These are phyloP conservation scores for Leuctra nigra DNA, from an alignment of 2,888 invertebrate species.

Conservation along the genomic window DNA sequence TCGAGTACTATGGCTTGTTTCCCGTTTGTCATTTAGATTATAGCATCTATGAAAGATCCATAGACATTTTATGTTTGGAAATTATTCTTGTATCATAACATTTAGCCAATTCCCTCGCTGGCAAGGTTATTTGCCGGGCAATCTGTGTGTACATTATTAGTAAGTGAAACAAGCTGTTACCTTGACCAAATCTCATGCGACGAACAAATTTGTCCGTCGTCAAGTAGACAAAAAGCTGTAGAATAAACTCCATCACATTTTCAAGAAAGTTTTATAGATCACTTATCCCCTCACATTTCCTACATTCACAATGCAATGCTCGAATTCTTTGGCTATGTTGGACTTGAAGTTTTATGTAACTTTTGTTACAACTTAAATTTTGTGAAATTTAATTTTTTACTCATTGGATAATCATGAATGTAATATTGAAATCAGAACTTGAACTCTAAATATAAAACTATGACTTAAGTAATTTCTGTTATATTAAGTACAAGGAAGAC, in stretches of 20 bases:
- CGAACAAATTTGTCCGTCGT: conserved; percentile 20
- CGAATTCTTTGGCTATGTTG: too few relatives aligned
- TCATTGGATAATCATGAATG: too few relatives aligned
- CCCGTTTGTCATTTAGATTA: not conserved
- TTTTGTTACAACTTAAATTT: too few relatives aligned
- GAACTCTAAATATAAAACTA: too few relatives aligned
- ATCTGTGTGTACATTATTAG: not conserved
- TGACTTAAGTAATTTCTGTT: too few relatives aligned
- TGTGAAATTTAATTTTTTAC: too few relatives aligned
- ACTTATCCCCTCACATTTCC: not conserved
- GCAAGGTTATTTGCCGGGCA: not conserved
- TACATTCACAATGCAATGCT: too few relatives aligned
- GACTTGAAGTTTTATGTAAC: too few relatives aligned
- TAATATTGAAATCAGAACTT: too few relatives aligned
- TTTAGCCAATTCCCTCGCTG: not conserved
- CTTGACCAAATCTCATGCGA: conserved; percentile 12
- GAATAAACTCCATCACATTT: conserved; percentile 28
- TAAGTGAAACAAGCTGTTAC: conserved; percentile 19
- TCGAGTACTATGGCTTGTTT: conserved; percentile 16
- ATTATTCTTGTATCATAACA: conserved; percentile 4
- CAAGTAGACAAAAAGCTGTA: conserved; percentile 24
- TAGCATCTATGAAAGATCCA: not conserved
- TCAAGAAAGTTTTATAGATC: too few relatives aligned
- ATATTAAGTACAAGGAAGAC: too few relatives aligned
- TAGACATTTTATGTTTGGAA: not conserved